These are phyloP conservation scores for Dolichomitus sp. DNA, from an alignment of 2,888 invertebrate species.

Conservation along the genomic window DNA sequence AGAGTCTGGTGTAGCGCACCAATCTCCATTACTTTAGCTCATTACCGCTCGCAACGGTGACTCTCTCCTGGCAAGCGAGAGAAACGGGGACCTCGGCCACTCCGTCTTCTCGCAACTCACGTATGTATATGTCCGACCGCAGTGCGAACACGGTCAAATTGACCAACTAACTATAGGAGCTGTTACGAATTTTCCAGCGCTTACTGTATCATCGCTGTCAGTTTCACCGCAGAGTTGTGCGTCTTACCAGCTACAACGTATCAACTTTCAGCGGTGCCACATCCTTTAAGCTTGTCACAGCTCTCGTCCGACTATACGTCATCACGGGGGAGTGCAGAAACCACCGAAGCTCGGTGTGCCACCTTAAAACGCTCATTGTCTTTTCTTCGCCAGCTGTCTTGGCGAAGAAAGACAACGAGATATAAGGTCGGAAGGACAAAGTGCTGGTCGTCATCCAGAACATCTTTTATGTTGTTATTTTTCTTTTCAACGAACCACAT, in stretches of 20 bases:
- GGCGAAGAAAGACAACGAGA: not conserved
- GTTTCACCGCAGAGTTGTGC: constrained; percentile 15
- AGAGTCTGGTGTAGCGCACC: constrained; percentile 71
- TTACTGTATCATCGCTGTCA: constrained; percentile 1
- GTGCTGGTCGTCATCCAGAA: constrained; percentile 41
- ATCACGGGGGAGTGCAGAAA: constrained; percentile 40
- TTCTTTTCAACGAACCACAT: not conserved
- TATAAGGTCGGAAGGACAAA: constrained; percentile 31
- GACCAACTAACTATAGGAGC: constrained; percentile 14
- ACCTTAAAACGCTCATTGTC: constrained; percentile 39
- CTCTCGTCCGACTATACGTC: constrained; percentile 53
- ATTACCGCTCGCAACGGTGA: constrained; percentile 72
- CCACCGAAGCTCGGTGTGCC: constrained; percentile 35
- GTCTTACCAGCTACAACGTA: constrained; percentile 20
- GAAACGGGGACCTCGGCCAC: constrained; percentile 54
- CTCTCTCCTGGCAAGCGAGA: constrained; percentile 50
- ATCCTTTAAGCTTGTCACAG: constrained; percentile 64
- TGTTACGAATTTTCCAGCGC: constrained; percentile 9
- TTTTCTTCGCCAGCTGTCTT: not conserved
- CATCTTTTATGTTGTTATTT: constrained; percentile 16
- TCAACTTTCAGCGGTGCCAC: constrained; percentile 65
- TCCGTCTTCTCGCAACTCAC: constrained; percentile 56
- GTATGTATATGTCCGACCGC: constrained; percentile 42
- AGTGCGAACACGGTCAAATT: constrained; percentile 51
- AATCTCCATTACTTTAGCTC: constrained; percentile 83